Evolutionary conservation across 2,797 vertebrate genomes (phyloP), one percentile per base, ranked within the genome.

Genomic region (Bradypodion ventrale): DNA sequence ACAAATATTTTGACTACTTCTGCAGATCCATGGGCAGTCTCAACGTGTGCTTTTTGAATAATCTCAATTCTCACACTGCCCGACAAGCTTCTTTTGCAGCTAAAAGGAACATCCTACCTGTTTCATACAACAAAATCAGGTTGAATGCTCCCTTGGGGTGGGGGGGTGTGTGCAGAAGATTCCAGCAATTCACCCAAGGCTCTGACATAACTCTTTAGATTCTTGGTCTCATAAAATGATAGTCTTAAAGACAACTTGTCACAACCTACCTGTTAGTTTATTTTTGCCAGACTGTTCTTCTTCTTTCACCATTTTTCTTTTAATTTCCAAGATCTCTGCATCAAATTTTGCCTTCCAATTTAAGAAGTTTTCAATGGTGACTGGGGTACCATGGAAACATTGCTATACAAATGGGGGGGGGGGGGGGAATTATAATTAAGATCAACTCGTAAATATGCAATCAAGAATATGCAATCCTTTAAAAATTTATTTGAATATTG

Each of bases 311-410:
- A 87, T 97, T 94, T 97, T 99, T 77, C 94, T 97, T 92, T 95
- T 97, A 77, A 98, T 90, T 94, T 99, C 98, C 2, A 94, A 83
- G 90, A 99, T 94, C 59, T 99, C 98, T 90, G 93, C 83, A 82
- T 99, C 98, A 95, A 99, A 99, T 75, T 89, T 96, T 1, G 97
- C 97, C 94, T 99, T 99, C 98, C 98, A 99, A 16, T 94, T 95
- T 86, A 99, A 94, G 91, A 99, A 99, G 95, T 97, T 99, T 91
- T 99, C 98, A 87, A 99, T 99, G 27, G 98, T 99, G 85, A 99
- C 98, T 87, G 98, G 97, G 23, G 98, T 99, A 83, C 98, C 98
- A 91, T 99, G 98, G 94, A 99, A 99, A 60, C 95, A 94, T 93
- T 97, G 95, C 98, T 99, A 93, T 77, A 56, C 92, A 89, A 90